Conservation (phyloP, 2,797 vertebrate species). For the Esox lucius region DNA sequence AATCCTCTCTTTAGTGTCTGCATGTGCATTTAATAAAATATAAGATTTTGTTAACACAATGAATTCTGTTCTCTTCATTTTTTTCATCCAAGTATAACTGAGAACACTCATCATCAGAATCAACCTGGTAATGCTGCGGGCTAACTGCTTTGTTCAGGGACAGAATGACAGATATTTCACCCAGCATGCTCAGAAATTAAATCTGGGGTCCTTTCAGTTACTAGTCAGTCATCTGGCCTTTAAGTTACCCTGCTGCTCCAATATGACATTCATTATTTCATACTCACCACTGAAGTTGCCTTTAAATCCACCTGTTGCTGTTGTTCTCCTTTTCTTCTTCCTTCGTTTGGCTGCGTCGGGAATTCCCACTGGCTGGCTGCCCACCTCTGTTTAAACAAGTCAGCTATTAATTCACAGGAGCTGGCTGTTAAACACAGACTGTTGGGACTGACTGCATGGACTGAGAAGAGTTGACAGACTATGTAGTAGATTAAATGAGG, state of each 20-base stretch:
- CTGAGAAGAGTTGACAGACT: background rate
- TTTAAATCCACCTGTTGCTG: slow-evolving; percentile 82
- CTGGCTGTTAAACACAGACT: background rate
- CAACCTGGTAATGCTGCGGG: too few species aligned
- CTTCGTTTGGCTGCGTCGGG: slow-evolving; percentile 80
- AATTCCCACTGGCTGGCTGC: slow-evolving; percentile 88
- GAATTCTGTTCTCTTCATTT: background rate
- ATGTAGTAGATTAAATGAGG: too few species aligned
- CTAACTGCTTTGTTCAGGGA: too few species aligned
- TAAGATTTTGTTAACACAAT: background rate
- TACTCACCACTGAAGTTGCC: slow-evolving; percentile 74
- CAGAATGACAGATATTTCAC: too few species aligned
- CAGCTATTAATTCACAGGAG: background rate
- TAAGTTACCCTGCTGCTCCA: too few species aligned
- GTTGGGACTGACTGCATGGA: background rate
- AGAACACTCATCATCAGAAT: background rate
- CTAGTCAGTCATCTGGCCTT: too few species aligned
- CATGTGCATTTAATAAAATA: too few species aligned
- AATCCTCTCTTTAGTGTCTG: background rate
- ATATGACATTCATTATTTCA: too few species aligned
- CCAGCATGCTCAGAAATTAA: too few species aligned
- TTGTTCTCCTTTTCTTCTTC: slow-evolving; percentile 89
- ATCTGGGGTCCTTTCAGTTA: too few species aligned
- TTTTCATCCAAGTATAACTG: too few species aligned
- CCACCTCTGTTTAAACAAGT: slow-evolving; percentile 72